Evolutionary conservation across 1,140 invertebrate species (phyloP).

Genomic region (Lepeophtheirus salmonis): DNA sequence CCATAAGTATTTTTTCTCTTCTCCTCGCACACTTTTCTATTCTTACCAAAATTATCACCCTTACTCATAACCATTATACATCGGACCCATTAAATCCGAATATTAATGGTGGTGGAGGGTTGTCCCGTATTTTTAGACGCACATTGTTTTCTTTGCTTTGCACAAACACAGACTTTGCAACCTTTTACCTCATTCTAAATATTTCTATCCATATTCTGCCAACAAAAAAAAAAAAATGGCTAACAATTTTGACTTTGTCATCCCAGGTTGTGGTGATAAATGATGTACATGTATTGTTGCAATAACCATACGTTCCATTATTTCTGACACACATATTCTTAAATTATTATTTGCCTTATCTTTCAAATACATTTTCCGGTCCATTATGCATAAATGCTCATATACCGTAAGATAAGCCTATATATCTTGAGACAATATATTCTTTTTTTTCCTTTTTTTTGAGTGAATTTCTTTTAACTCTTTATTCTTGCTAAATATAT

Average conservation of each 20-base stretch:
- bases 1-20: too few species aligned
- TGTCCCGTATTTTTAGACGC: background rate
- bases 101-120: background rate
- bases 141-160: background rate
- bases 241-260: background rate
- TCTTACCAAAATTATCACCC: too few species aligned
- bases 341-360: background rate
- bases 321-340: background rate
- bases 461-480: background rate
- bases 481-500: too few species aligned
- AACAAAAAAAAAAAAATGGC: background rate
- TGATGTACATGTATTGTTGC: background rate
- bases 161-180: background rate
- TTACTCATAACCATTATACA: background rate
- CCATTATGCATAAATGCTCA: background rate
- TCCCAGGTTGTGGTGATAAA: background rate
- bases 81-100: background rate
- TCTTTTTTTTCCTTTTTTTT: background rate
- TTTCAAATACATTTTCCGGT: background rate
- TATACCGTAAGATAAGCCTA: background rate
- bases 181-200: background rate
- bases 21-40: too few species aligned
- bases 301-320: background rate
- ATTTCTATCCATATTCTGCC: conserved; percentile 4
- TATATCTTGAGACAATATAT: background rate